Percentiles rank a stretch among this genome's conserved stretches.
These are phyloP conservation scores for Caenorhabditis sp. DNA, from an alignment of 2,888 invertebrate genomes.

Conservation along the genomic window DNA sequence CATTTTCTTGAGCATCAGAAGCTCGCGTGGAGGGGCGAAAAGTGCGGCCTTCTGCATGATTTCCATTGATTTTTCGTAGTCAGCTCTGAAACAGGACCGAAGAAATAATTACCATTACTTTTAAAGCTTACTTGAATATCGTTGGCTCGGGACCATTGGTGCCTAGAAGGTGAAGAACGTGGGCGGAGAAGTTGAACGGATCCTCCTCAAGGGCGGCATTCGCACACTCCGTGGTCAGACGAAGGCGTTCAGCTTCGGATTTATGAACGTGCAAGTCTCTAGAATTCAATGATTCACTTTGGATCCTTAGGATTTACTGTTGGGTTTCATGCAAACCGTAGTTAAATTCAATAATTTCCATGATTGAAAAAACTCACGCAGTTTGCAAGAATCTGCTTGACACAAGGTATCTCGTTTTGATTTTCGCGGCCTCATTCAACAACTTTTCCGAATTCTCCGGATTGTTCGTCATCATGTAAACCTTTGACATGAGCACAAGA, in stretches of 20 bases:
- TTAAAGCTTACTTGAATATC: slow-evolving; percentile 39
- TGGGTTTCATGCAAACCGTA: no score
- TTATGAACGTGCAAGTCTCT: slow-evolving; percentile 55
- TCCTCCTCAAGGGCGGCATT: slow-evolving; percentile 31
- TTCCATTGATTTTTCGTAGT: slow-evolving; percentile 43
- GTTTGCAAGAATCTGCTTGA: slow-evolving; percentile 42
- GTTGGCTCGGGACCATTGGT: slow-evolving; percentile 54
- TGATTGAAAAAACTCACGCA: slow-evolving; percentile 37
- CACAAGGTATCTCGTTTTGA: slow-evolving; percentile 52
- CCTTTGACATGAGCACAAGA: slow-evolving; percentile 51
- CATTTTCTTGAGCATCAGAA: slow-evolving; percentile 61
- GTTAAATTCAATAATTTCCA: no score
- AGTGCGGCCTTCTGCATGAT: slow-evolving; percentile 48
- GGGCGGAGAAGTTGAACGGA: slow-evolving; percentile 60
- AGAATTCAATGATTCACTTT: no score
- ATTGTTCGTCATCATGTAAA: slow-evolving; percentile 63
- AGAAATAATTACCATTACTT: not conserved
- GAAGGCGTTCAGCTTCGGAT: slow-evolving; percentile 38
- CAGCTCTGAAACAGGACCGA: slow-evolving; percentile 8
- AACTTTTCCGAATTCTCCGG: slow-evolving; percentile 31
- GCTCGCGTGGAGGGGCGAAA: slow-evolving; percentile 59
- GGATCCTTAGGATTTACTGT: no score
- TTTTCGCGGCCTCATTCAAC: slow-evolving; percentile 39
- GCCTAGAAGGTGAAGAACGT: slow-evolving; percentile 55
- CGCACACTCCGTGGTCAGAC: slow-evolving; percentile 37